Evolutionary conservation across 2,797 vertebrate genomes (phyloP).

Genomic region (Rhabdomys pumilio): DNA sequence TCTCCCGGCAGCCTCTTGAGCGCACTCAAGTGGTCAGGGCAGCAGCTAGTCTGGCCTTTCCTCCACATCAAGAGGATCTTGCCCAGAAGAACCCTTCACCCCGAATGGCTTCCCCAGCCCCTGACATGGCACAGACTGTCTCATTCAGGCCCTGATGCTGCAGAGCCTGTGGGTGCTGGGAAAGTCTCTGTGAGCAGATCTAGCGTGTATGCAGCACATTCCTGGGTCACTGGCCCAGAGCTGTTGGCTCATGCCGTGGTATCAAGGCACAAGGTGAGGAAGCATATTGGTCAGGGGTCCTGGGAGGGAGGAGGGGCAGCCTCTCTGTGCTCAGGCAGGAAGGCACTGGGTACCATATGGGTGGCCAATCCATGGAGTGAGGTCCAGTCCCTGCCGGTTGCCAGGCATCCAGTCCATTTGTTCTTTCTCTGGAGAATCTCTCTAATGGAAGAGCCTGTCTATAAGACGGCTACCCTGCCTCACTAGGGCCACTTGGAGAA

Average conservation of each 20-base stretch:
- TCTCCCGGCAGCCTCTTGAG: neutral
- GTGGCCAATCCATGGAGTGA: neutral
- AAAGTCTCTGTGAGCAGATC: neutral
- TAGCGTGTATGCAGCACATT: neutral
- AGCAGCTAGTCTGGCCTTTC: neutral
- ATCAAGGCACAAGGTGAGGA: neutral
- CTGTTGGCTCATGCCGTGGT: neutral
- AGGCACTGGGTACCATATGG: neutral
- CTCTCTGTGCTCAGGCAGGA: neutral
- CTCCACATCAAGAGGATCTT: neutral
- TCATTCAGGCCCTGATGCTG: accelerated
- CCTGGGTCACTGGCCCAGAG: neutral
- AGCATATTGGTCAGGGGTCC: neutral
- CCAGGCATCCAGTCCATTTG: neutral
- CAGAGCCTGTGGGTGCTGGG: neutral
- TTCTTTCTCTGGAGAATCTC: neutral
- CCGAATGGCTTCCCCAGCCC: neutral
- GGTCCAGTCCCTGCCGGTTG: neutral
- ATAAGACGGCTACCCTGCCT: neutral
- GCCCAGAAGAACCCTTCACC: accelerated
- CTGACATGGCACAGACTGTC: accelerated
- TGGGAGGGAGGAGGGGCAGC: neutral
- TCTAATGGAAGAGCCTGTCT: neutral
- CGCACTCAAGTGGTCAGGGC: neutral
- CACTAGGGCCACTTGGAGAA: neutral